Conservation (phyloP, 2,797 vertebrate genomes). For the Microctenopoma steveboyesi region DNA sequence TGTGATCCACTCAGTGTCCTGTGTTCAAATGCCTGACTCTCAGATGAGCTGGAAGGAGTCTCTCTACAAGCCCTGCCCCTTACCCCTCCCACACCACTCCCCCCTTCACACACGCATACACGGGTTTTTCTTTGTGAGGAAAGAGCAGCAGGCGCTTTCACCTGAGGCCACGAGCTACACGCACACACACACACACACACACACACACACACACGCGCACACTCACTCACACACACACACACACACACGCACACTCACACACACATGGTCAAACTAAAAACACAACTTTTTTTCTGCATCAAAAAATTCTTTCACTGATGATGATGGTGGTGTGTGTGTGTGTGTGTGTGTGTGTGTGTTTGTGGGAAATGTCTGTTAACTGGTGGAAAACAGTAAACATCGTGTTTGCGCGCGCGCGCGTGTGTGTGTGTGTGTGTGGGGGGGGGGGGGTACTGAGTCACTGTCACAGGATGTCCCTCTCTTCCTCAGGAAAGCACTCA, state of each 20-base stretch:
- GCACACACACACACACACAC: slow-evolving; percentile 20
- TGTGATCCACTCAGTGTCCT: slow-evolving; percentile 66
- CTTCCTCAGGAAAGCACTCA: slow-evolving; percentile 84
- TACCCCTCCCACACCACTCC: background rate
- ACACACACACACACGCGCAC: slow-evolving; percentile 31
- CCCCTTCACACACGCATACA: slow-evolving; percentile 7
- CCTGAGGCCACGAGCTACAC: slow-evolving; percentile 58
- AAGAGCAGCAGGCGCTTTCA: slow-evolving; percentile 65
- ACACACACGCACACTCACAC: slow-evolving; percentile 11
- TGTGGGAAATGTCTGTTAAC: slow-evolving; percentile 30
- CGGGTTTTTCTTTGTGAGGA: slow-evolving; percentile 34
- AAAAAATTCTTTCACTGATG: slow-evolving; percentile 9
- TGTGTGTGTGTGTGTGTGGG: slow-evolving; percentile 40
- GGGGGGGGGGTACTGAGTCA: slow-evolving; percentile 90
- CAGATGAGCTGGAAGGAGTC: slow-evolving; percentile 57
- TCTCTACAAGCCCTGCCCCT: background rate
- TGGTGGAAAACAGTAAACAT: slow-evolving; percentile 49
- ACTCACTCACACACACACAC: background rate
- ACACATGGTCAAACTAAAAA: slow-evolving; percentile 3
- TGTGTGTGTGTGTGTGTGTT: slow-evolving; percentile 38
- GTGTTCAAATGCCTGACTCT: slow-evolving; percentile 69
- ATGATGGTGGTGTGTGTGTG: background rate
- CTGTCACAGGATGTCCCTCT: slow-evolving; percentile 83
- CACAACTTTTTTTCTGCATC: slow-evolving; percentile 24
- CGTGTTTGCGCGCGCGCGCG: slow-evolving; percentile 61